phyloP scores from a whole-genome alignment of 2,113 vertebrate genomes.

The Mus spicilegus region DNA sequence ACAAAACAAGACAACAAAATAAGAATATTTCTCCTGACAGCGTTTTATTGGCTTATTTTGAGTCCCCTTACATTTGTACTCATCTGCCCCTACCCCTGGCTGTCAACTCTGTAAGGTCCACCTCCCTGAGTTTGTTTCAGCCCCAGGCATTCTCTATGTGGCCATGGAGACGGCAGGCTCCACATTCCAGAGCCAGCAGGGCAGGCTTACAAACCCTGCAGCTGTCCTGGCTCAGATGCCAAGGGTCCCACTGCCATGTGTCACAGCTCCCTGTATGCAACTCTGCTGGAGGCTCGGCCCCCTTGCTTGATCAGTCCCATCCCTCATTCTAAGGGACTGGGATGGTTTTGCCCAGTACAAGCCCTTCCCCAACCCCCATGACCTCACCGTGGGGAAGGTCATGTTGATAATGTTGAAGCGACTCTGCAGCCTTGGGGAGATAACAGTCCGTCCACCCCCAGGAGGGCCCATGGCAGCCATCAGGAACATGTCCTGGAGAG shows the following conservation, averaged over 20 bases:
- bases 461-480: constrained; percentile 94
- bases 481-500: constrained; percentile 91
- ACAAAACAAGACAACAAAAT: neutral
- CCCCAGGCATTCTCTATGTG: neutral
- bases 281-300: neutral
- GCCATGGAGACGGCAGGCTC: neutral
- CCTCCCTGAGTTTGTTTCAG: neutral
- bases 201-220: neutral
- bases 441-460: constrained; percentile 92
- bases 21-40: neutral
- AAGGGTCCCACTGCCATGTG: fast-evolving
- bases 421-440: constrained; percentile 92
- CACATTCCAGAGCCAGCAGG: neutral
- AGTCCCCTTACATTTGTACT: neutral
- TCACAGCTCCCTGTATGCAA: neutral
- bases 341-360: neutral
- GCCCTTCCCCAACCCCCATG: neutral
- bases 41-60: neutral
- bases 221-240: neutral
- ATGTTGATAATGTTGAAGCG: constrained; percentile 95
- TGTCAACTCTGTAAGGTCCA: neutral
- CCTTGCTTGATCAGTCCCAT: neutral
- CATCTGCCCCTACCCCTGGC: neutral
- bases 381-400: constrained; percentile 93
- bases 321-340: neutral